A percentile compares a stretch with the other conserved stretches of the same genome.
phyloP scores from a whole-genome alignment of 1,140 invertebrate species.

The Hesperophylax magnus region DNA sequence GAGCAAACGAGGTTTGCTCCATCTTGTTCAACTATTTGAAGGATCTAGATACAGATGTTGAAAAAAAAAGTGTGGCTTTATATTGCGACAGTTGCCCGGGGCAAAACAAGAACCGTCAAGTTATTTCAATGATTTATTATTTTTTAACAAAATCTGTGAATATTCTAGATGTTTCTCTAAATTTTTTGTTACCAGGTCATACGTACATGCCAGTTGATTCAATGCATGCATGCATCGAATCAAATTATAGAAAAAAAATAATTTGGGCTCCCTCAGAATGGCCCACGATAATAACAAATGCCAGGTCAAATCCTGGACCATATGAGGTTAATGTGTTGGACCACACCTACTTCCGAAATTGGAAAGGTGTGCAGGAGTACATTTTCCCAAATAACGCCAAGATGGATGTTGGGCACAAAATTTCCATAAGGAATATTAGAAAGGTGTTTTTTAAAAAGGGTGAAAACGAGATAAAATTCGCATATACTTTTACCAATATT shows the following conservation, averaged over 20 bases:
- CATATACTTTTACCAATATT: too few relatives aligned
- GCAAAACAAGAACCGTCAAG: conserved; percentile 58
- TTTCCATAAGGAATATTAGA: too few relatives aligned
- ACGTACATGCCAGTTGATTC: conserved; percentile 58
- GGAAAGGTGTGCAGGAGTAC: too few relatives aligned
- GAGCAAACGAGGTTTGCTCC: conserved; percentile 15
- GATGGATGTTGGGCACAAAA: too few relatives aligned
- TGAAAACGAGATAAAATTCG: too few relatives aligned
- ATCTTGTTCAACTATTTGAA: conserved; percentile 46
- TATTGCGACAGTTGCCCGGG: conserved; percentile 57
- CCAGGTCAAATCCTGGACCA: too few relatives aligned
- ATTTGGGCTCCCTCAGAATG: conserved; percentile 59
- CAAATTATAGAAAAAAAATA: conserved; percentile 42
- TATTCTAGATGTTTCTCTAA: conserved; percentile 47
- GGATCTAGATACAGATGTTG: conserved; percentile 27
- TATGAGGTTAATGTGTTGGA: too few relatives aligned
- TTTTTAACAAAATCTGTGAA: conserved; percentile 45
- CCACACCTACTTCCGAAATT: too few relatives aligned
- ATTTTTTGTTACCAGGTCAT: conserved; percentile 58
- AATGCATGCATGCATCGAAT: conserved; percentile 58
- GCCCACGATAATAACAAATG: conserved; percentile 43
- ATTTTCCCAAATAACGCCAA: too few relatives aligned
- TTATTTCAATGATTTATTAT: conserved; percentile 50
- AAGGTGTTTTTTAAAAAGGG: too few relatives aligned
- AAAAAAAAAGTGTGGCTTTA: conserved; percentile 43